Base-by-base conservation (phyloP, 2,888 invertebrate species). In the Venusia cambrica region DNA sequence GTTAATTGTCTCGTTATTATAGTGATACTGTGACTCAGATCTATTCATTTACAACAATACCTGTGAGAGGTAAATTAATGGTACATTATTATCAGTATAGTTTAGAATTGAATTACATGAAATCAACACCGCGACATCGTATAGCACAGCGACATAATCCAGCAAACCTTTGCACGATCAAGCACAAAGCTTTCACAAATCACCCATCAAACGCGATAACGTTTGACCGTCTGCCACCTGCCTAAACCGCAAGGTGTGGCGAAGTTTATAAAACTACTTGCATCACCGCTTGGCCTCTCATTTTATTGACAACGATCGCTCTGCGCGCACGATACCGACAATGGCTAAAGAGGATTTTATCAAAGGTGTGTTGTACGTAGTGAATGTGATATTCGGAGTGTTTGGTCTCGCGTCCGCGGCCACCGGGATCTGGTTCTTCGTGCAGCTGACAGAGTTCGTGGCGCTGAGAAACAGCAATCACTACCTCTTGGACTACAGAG, bases 341-440 rank as follows among this genome's bases (percentile, higher is more conserved):
- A 84, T 84, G 84, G 72, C 73, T 38, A 84, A 79, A 60, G 85
- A 85, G 45, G 84, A 84, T 8, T 47, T 83, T 43, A 66, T 78
- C 44, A 83, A 83, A 56, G 71, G 67, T 39, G 75, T 77, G 48
- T 64, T 85, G 11, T 84, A 84, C 52, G 64, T 81, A 32, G 56
- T 85, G 51, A 87, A 85, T 54, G 64, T 85, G 14, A 56, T 85
- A 12, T 87, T 77, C 66, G 85, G 81, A 11, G 63, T 87, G 37
- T 84, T 85, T 55, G 85, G 85, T 3, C 54, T 87, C 11, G 69
- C 75, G 33, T 78, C 83, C 13, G 80, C 83, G 1, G 81, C 84
- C 5, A 77, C 78, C 1, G 84, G 84, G 1, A 83, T 85, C 27
- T 87, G 85, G 85, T 87, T 87, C 69, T 87, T 85, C 61, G 85